These are phyloP conservation scores for Syngnathus scovelli DNA, from an alignment of 2,113 vertebrate species.

Conservation along the genomic window DNA sequence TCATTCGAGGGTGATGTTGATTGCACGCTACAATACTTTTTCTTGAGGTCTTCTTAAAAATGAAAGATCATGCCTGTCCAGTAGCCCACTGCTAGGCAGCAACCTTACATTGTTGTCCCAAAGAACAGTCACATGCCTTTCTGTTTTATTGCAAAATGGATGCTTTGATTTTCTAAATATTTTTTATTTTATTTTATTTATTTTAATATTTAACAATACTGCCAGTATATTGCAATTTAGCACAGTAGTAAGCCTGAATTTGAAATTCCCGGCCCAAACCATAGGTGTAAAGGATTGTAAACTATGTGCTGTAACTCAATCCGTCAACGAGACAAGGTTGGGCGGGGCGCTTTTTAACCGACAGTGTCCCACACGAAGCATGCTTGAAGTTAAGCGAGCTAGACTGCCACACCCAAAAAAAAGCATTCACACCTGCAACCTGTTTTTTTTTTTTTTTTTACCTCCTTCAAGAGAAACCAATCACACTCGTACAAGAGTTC, in stretches of 20 bases:
- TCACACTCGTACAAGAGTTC: not conserved
- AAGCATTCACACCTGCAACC: constrained; percentile 40
- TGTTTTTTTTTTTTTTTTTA: not conserved
- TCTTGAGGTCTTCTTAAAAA: not conserved
- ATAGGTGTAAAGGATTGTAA: not conserved
- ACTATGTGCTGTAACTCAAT: not conserved
- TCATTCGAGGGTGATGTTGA: not conserved
- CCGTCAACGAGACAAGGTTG: not conserved
- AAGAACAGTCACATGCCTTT: not conserved
- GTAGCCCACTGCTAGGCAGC: not conserved
- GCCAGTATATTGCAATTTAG: not conserved
- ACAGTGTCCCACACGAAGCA: not conserved
- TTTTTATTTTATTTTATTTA: too few species aligned
- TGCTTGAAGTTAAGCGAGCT: constrained; percentile 5
- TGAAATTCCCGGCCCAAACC: not conserved
- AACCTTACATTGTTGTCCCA: not conserved
- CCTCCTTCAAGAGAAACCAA: not conserved
- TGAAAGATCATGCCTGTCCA: not conserved
- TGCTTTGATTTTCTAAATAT: too few species aligned
- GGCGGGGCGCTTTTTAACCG: not conserved
- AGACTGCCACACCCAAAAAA: constrained; percentile 38
- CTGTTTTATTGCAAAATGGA: not conserved
- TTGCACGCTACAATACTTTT: not conserved
- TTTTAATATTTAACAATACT: not conserved
- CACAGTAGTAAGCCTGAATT: too few species aligned